Evolutionary conservation across 2,113 vertebrate species (phyloP).

Genomic region (Phyllostomus discolor): DNA sequence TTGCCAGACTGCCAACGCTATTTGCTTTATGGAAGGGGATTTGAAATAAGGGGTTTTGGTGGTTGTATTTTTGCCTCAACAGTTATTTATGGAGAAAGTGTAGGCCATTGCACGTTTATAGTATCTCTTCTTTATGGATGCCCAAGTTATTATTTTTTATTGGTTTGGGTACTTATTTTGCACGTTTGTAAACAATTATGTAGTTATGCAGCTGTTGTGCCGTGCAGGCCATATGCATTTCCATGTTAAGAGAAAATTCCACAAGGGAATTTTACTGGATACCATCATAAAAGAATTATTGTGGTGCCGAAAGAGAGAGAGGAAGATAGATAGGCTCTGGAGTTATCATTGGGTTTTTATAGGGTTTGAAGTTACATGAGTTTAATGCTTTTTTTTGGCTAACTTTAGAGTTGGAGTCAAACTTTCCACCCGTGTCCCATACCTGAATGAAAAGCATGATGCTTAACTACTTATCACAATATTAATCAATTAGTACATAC

Average conservation of each 20-base stretch:
- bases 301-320: neutral
- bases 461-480: neutral
- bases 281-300: slow-evolving; percentile 42
- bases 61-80: slow-evolving; percentile 53
- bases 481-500: neutral
- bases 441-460: neutral
- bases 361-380: neutral
- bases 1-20: slow-evolving; percentile 41
- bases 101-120: slow-evolving; percentile 61
- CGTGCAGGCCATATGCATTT: slow-evolving; percentile 46
- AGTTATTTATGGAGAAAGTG: slow-evolving; percentile 66
- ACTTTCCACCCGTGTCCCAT: neutral
- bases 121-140: slow-evolving; percentile 61
- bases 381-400: neutral
- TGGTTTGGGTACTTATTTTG: slow-evolving; percentile 56
- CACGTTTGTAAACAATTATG: slow-evolving; percentile 69
- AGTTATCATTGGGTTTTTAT: neutral
- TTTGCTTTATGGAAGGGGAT: slow-evolving; percentile 59
- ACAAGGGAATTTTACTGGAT: slow-evolving; percentile 24
- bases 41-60: slow-evolving; percentile 62
- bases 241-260: slow-evolving; percentile 38
- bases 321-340: neutral
- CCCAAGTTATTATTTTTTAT: slow-evolving; percentile 74
- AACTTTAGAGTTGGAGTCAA: neutral
- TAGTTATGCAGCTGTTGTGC: slow-evolving; percentile 57